Evolutionary conservation across 37 sponge, comb jelly and placozoan genomes (phyloP), one percentile per base, ranked within the genome.

Genomic region (Diacarnus erythraeanus): DNA sequence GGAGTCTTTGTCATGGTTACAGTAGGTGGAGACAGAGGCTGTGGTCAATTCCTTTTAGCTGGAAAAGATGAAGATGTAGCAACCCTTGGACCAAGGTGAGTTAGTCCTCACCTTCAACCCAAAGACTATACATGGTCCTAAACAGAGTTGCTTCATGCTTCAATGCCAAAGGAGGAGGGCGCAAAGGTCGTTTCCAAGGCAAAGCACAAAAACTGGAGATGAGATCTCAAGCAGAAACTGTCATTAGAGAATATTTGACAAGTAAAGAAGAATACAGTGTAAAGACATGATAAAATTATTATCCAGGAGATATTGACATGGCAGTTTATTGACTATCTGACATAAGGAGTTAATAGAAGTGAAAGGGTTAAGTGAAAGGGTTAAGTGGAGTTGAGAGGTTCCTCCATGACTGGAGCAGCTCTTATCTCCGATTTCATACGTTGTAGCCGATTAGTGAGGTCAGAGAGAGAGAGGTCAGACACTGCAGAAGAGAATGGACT

Each of bases 101-200:
- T 72, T 57, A 3, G 3, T 20, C n/a, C n/a, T n/a, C n/a, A n/a
- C n/a, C n/a, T n/a, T n/a, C n/a, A n/a, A n/a, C n/a, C n/a, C n/a
- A n/a, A 30, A 37, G 4, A 27, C 23, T 75, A 0, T 75, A n/a
- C n/a, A n/a, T 57, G 54, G n/a, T n/a, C n/a, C n/a, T n/a, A n/a
- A 71, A 38, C 76, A 92, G 94, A 54, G 76, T 98, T 26, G 84
- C 90, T 69, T 77, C 75, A 26, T 27, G 84, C n/a, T 57, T 98
- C 41, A 86, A 78, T 17, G 99, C 94, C 18, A 96, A 96, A 60
- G 99, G 99, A 63, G 99, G 99, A 42, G 99, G 99, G 6, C 87
- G 86, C n/a, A 89, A 86, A 38, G 94, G 93, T 27, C 68, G 87
- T 26, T 98, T 76, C 72, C 99, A 98, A 71, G 99, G 99, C 31